These are phyloP conservation scores for Sussaba pulchella DNA, from an alignment of 2,888 invertebrate species.

Conservation along the genomic window DNA sequence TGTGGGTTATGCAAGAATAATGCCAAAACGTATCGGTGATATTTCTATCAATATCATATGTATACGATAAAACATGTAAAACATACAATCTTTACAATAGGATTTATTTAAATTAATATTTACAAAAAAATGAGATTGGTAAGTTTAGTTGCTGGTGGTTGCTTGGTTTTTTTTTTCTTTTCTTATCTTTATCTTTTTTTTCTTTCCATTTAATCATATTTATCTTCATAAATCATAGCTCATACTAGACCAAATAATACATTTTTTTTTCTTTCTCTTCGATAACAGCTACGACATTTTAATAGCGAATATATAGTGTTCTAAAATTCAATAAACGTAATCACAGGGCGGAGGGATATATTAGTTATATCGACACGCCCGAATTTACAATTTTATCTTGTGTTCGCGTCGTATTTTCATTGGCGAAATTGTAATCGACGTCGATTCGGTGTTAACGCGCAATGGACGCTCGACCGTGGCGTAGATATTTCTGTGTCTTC, in stretches of 20 bases:
- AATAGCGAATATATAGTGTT: slow-evolving; percentile 66
- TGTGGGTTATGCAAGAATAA: slow-evolving; percentile 2
- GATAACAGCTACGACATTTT: slow-evolving; percentile 64
- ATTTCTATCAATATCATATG: slow-evolving; percentile 33
- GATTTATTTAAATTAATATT: slow-evolving; percentile 82
- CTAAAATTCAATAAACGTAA: slow-evolving; percentile 68
- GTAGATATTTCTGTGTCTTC: neutral
- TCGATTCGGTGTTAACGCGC: slow-evolving; percentile 23
- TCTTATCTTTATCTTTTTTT: slow-evolving; percentile 54
- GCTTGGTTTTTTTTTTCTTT: slow-evolving; percentile 46
- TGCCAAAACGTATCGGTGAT: slow-evolving; percentile 13
- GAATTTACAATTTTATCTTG: slow-evolving; percentile 66
- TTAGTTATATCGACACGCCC: slow-evolving; percentile 62
- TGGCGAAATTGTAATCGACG: slow-evolving; percentile 41
- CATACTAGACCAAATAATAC: slow-evolving; percentile 76
- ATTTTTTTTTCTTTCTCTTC: slow-evolving; percentile 59
- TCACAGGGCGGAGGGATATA: slow-evolving; percentile 67
- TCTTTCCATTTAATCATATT: slow-evolving; percentile 51
- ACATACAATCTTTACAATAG: slow-evolving; percentile 81
- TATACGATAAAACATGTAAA: slow-evolving; percentile 69
- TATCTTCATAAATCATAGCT: slow-evolving; percentile 65
- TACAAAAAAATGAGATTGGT: slow-evolving; percentile 80
- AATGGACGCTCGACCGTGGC: slow-evolving; percentile 22
- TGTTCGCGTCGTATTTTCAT: slow-evolving; percentile 10
- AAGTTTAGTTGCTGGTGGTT: slow-evolving; percentile 67